Conservation (phyloP, 2,113 vertebrate genomes). For the Myrmecobius fasciatus region DNA sequence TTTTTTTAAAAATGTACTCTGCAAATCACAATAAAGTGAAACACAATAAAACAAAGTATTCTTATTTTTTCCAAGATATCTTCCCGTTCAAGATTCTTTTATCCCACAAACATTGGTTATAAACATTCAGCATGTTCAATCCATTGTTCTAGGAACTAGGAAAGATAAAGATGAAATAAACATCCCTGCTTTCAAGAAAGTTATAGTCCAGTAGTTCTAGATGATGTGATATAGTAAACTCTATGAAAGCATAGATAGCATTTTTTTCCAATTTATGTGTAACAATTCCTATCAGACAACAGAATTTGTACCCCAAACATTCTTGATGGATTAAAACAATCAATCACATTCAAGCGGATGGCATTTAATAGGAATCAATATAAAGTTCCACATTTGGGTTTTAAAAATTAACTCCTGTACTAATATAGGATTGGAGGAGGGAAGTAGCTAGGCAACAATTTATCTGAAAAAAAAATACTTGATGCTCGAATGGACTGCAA, state of each 20-base stretch:
- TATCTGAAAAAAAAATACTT: not conserved
- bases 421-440: not conserved
- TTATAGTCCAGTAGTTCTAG: not conserved
- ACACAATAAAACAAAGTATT: not conserved
- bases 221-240: too few relatives aligned
- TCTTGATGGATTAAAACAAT: not conserved
- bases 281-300: not conserved
- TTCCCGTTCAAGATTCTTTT: not conserved
- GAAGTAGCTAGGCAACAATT: not conserved
- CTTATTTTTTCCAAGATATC: not conserved
- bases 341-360: not conserved
- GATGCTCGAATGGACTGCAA: not conserved
- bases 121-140: too few relatives aligned
- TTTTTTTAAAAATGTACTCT: not conserved
- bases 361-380: not conserved
- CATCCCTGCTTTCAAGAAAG: not conserved
- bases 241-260: not conserved
- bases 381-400: not conserved
- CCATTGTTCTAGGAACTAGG: not conserved
- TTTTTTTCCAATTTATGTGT: not conserved
- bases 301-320: too few relatives aligned
- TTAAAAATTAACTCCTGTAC: not conserved
- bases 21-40: not conserved
- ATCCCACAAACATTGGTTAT: not conserved
- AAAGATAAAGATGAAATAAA: not conserved